A percentile compares a stretch with the other conserved stretches of the same genome.
Evolutionary conservation across 64 coral and sea anemone species (phyloP).

Genomic region (Cladopsammia gracilis): DNA sequence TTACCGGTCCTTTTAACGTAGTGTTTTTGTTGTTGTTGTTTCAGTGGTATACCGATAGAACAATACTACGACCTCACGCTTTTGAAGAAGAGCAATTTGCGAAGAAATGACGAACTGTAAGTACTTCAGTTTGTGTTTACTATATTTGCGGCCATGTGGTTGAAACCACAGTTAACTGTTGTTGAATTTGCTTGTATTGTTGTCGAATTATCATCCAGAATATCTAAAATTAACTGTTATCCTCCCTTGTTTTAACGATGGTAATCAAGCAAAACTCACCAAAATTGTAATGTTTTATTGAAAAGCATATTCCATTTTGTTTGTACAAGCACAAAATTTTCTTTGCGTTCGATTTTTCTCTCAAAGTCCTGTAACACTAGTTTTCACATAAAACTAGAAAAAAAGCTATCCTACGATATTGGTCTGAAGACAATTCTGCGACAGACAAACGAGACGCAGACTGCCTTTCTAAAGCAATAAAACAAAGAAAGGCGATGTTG

Average conservation of each 20-base stretch:
- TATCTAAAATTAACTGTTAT: background rate
- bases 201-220: background rate
- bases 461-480: too few relatives aligned
- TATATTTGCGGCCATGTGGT: background rate
- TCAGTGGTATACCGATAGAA: slow-evolving; percentile 80
- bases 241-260: too few relatives aligned
- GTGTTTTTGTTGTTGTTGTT: slow-evolving; percentile 21
- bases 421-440: background rate
- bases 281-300: background rate
- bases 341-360: background rate
- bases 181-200: background rate
- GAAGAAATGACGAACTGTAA: slow-evolving; percentile 94
- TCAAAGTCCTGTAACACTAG: background rate
- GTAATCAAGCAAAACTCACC: too few relatives aligned
- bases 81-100: slow-evolving; percentile 83
- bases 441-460: background rate
- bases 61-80: slow-evolving; percentile 90
- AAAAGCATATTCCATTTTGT: background rate
- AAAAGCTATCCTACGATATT: background rate
- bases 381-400: background rate
- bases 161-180: background rate
- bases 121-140: background rate
- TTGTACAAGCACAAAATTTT: background rate
- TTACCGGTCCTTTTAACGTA: too few relatives aligned
- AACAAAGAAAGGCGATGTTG: background rate